Evolutionary conservation across 2,113 vertebrate genomes (phyloP).

Genomic region (Lampris megalopsis): DNA sequence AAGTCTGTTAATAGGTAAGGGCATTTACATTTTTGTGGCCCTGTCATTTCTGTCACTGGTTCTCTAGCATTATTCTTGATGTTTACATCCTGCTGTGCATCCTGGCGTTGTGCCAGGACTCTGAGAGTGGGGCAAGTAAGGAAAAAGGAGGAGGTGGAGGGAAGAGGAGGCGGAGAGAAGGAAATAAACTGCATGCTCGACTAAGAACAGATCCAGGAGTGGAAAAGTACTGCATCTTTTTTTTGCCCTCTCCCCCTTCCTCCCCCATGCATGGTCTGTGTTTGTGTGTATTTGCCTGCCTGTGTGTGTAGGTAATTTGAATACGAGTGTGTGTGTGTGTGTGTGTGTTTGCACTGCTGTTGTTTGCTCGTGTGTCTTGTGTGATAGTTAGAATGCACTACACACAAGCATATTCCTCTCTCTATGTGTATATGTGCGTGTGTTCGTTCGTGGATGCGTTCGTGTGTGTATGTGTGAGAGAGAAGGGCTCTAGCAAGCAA

Average conservation of each 20-base stretch:
- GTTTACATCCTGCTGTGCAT: slow-evolving; percentile 46
- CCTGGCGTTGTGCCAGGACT: slow-evolving; percentile 58
- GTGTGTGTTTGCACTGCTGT: not conserved
- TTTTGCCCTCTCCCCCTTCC: slow-evolving; percentile 4
- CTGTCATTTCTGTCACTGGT: slow-evolving; percentile 26
- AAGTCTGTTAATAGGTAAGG: slow-evolving; percentile 26
- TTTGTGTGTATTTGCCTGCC: not conserved
- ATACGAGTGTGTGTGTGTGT: not conserved
- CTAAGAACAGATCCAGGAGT: slow-evolving; percentile 62
- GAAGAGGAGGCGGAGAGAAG: slow-evolving; percentile 19
- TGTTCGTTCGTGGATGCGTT: slow-evolving; percentile 1
- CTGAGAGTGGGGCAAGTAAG: slow-evolving; percentile 11
- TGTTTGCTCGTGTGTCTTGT: too few relatives aligned
- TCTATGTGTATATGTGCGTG: not conserved
- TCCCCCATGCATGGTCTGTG: slow-evolving; percentile 2
- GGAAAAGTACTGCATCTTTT: slow-evolving; percentile 78
- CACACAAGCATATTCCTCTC: too few relatives aligned
- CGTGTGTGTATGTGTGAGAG: not conserved
- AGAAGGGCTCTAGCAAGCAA: not conserved
- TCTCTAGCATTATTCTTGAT: slow-evolving; percentile 44
- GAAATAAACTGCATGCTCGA: slow-evolving; percentile 47
- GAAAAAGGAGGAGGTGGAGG: slow-evolving; percentile 24
- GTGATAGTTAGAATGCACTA: too few relatives aligned
- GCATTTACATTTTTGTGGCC: slow-evolving; percentile 20
- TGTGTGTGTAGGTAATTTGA: slow-evolving; percentile 9